phyloP scores from a whole-genome alignment of 2,888 invertebrate genomes.

The Megamerina dolium region DNA sequence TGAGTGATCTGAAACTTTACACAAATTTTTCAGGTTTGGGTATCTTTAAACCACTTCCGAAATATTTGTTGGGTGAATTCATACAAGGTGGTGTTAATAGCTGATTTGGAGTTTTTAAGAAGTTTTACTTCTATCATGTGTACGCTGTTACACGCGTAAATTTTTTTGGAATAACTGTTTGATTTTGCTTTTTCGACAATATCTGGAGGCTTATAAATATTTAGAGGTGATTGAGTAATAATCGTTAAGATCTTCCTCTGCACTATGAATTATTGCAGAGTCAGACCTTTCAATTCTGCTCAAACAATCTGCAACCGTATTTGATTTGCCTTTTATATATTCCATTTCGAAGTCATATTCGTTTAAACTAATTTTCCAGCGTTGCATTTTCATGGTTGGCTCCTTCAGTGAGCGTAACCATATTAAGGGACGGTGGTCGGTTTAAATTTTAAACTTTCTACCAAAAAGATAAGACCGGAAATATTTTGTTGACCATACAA shows the following conservation, averaged over 20 bases:
- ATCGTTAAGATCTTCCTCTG: slow-evolving; percentile 7
- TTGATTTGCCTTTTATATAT: slow-evolving; percentile 12
- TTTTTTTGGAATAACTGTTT: slow-evolving; percentile 3
- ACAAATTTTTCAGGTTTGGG: too few species aligned
- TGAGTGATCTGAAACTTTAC: too few species aligned
- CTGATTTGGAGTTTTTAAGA: too few species aligned
- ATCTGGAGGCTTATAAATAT: slow-evolving; percentile 9
- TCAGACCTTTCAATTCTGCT: slow-evolving; percentile 8
- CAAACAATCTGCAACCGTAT: too few species aligned
- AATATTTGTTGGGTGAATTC: too few species aligned
- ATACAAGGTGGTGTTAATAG: too few species aligned
- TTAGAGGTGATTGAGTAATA: slow-evolving; percentile 8
- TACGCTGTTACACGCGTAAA: too few species aligned
- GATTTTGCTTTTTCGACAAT: slow-evolving; percentile 1
- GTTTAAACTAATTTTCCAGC: slow-evolving; percentile 4
- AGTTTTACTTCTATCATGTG: too few species aligned
- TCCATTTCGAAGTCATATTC: slow-evolving; percentile 10
- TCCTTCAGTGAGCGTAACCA: slow-evolving; percentile 6
- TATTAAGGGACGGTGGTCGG: slow-evolving; percentile 6
- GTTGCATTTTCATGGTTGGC: too few species aligned
- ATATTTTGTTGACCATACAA: slow-evolving; percentile 5
- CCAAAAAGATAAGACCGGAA: slow-evolving; percentile 3
- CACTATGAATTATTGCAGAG: slow-evolving; percentile 12
- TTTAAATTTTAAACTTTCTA: slow-evolving; percentile 5
- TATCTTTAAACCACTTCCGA: too few species aligned